Evolutionary conservation across 2,797 vertebrate genomes (phyloP).

Genomic region (Aulostomus chinensis): DNA sequence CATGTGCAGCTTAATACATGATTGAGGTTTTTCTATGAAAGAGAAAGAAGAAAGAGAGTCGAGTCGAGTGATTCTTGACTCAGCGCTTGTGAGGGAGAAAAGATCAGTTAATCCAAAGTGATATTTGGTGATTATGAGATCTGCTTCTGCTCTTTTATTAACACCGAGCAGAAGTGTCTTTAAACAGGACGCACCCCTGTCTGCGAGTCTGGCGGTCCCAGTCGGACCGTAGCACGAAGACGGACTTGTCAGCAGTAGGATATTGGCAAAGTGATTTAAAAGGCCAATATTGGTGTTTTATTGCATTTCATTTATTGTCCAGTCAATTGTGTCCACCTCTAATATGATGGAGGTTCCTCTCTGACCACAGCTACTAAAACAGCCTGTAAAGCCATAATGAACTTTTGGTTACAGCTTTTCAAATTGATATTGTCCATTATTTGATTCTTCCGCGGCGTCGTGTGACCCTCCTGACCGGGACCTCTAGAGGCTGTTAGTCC

Average conservation of each 20-base stretch:
- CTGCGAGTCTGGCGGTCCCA: too few species aligned
- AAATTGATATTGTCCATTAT: too few species aligned
- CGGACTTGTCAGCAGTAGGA: background rate
- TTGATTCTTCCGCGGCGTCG: too few species aligned
- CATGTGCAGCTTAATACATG: conserved; percentile 12
- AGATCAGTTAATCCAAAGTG: conserved; percentile 11
- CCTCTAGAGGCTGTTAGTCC: too few species aligned
- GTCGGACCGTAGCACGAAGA: background rate
- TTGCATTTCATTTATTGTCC: conserved; percentile 18
- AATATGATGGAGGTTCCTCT: conserved; percentile 6
- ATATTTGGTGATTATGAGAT: conserved; percentile 9
- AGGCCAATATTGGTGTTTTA: conserved; percentile 13
- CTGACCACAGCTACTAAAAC: background rate
- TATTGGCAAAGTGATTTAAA: conserved; percentile 20
- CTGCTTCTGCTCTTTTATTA: conserved; percentile 3
- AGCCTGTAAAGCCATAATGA: background rate
- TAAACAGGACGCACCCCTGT: background rate
- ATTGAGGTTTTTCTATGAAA: conserved; percentile 3
- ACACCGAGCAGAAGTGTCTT: conserved; percentile 10
- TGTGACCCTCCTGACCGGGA: too few species aligned
- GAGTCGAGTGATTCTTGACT: conserved; percentile 15
- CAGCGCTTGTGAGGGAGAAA: background rate
- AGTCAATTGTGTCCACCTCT: conserved; percentile 9
- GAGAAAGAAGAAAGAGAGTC: background rate
- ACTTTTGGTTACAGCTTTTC: background rate